These are phyloP conservation scores for Chitala chitala DNA, from an alignment of 2,113 vertebrate species.

Conservation along the genomic window DNA sequence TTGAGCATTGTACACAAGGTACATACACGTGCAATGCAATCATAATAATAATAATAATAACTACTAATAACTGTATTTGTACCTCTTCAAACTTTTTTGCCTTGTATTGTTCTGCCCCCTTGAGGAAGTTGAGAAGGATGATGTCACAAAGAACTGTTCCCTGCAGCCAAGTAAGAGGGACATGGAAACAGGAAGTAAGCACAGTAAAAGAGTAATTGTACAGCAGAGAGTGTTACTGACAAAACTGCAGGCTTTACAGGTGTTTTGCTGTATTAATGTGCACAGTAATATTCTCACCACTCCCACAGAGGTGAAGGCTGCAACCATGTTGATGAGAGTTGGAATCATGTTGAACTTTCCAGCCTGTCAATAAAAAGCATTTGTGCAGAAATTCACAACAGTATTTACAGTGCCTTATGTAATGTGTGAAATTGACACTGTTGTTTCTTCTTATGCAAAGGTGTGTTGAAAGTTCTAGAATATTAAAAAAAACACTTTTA, in stretches of 20 bases:
- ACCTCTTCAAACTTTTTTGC: constrained; percentile 96
- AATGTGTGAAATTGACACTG: no score
- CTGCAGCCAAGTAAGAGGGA: constrained; percentile 48
- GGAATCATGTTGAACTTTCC: constrained; percentile 90
- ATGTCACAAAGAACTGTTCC: constrained; percentile 91
- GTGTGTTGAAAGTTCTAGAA: no score
- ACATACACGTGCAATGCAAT: background rate
- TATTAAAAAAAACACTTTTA: no score
- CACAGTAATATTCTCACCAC: constrained; percentile 69
- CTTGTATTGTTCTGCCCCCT: constrained; percentile 89
- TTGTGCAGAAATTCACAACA: constrained; percentile 6
- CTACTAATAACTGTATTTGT: constrained; percentile 16
- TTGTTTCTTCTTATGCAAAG: background rate
- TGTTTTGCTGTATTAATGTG: background rate
- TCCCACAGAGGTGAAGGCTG: constrained; percentile 88
- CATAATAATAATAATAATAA: background rate
- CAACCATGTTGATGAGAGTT: constrained; percentile 89
- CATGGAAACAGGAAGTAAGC: background rate
- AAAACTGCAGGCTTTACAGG: no score
- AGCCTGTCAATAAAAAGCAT: constrained; percentile 57
- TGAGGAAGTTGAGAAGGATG: constrained; percentile 91
- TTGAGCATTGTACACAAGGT: background rate
- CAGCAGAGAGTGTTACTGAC: no score
- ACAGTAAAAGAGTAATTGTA: no score
- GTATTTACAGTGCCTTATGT: background rate